Evolutionary conservation across 2,888 invertebrate genomes (phyloP).

Genomic region (Melolontha melolontha): DNA sequence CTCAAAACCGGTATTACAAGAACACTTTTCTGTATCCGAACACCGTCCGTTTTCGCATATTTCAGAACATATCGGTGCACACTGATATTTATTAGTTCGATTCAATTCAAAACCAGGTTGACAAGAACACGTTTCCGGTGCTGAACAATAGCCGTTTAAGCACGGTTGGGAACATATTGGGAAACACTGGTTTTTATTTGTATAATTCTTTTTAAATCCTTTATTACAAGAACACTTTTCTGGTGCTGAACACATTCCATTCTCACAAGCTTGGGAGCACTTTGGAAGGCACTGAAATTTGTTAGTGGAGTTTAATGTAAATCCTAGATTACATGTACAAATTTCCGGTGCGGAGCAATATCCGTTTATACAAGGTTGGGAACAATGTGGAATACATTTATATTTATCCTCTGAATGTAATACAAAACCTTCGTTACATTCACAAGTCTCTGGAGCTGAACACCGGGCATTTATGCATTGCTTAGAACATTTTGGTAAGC

Average conservation of each 20-base stretch:
- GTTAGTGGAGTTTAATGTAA: not conserved
- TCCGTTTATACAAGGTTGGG: constrained; percentile 61
- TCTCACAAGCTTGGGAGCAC: constrained; percentile 48
- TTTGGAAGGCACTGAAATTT: constrained; percentile 29
- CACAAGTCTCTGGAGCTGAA: constrained; percentile 48
- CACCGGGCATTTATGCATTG: constrained; percentile 52
- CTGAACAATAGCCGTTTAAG: constrained; percentile 50
- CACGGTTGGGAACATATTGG: constrained; percentile 50
- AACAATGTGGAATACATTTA: constrained; percentile 46
- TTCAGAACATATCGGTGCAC: constrained; percentile 46
- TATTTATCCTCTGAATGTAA: constrained; percentile 48
- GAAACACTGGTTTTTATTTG: constrained; percentile 48
- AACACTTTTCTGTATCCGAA: constrained; percentile 58
- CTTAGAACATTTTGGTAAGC: constrained; percentile 49
- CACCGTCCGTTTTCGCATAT: constrained; percentile 65
- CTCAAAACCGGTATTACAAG: constrained; percentile 35
- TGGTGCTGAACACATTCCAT: constrained; percentile 43
- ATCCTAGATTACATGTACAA: constrained; percentile 44
- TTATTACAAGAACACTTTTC: constrained; percentile 47
- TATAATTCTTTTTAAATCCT: constrained; percentile 18
- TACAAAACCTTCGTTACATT: constrained; percentile 54
- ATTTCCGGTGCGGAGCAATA: constrained; percentile 63
- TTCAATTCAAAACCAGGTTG: constrained; percentile 54
- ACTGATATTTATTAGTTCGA: constrained; percentile 47
- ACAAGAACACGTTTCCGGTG: constrained; percentile 50